Evolutionary conservation across 2,797 vertebrate species (phyloP).

Genomic region (Notolepis coatsorum): DNA sequence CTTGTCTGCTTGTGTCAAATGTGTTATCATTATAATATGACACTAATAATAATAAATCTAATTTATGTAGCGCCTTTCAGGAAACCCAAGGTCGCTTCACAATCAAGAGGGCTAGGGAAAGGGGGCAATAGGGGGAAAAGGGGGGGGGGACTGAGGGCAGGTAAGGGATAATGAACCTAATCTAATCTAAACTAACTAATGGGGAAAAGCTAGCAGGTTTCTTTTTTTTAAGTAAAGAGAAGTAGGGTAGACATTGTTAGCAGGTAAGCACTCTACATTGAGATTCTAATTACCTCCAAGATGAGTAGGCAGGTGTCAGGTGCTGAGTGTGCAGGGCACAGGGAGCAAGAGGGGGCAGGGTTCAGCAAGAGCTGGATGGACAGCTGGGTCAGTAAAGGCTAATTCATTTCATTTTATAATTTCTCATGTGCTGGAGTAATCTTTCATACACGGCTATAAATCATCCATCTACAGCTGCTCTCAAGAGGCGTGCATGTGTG

Average conservation of each 20-base stretch:
- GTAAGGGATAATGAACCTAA: no score
- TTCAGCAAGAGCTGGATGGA: constrained; percentile 56
- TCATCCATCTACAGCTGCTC: constrained; percentile 66
- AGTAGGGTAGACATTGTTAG: constrained; percentile 47
- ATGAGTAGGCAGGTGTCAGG: constrained; percentile 38
- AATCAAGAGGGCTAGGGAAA: no score
- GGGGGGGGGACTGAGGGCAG: no score
- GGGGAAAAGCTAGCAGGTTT: no score
- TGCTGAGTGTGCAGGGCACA: constrained; percentile 11
- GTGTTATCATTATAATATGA: no score
- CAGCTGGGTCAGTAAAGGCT: constrained; percentile 82
- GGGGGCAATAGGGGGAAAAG: no score
- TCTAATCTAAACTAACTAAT: no score
- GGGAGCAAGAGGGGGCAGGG: neutral
- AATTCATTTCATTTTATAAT: constrained; percentile 87
- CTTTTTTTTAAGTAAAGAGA: no score
- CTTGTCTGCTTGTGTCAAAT: constrained; percentile 1
- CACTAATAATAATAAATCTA: no score
- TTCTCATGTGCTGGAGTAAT: constrained; percentile 80
- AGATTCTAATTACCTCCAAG: constrained; percentile 70
- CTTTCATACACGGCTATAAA: constrained; percentile 84
- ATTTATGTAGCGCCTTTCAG: no score
- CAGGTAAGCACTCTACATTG: constrained; percentile 59
- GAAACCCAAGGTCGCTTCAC: no score
- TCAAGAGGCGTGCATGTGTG: constrained; percentile 14